Conservation (phyloP, 2,888 invertebrate genomes). For the Cremastinae sp. region DNA sequence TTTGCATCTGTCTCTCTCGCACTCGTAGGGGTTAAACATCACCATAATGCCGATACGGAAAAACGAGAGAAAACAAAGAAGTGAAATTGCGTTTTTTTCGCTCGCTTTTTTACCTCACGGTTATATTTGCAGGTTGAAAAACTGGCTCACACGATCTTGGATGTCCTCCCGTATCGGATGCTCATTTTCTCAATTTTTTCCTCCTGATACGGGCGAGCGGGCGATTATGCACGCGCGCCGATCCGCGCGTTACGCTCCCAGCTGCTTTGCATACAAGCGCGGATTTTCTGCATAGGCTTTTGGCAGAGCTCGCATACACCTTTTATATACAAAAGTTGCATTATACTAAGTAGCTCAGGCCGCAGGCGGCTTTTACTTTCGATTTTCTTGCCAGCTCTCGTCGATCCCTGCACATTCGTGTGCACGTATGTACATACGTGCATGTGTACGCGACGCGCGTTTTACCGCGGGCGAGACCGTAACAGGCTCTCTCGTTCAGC, state of each 20-base stretch:
- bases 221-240: constrained; percentile 1
- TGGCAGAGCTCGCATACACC: constrained; percentile 12
- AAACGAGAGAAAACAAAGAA: too few relatives aligned
- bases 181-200: too few relatives aligned
- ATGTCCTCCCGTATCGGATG: too few relatives aligned
- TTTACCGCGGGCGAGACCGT: constrained; percentile 55
- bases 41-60: too few relatives aligned
- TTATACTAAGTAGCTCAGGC: constrained; percentile 67
- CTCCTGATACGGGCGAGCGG: constrained; percentile 31
- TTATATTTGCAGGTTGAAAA: too few relatives aligned
- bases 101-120: too few relatives aligned
- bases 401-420: constrained; percentile 20
- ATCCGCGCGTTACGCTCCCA: constrained; percentile 42
- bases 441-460: constrained; percentile 27
- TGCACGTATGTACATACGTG: constrained; percentile 1
- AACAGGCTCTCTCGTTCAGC: constrained; percentile 48
- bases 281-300: constrained; percentile 54
- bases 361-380: constrained; percentile 73
- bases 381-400: constrained; percentile 70
- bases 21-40: too few relatives aligned
- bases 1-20: too few relatives aligned
- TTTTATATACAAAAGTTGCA: constrained; percentile 62
- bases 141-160: too few relatives aligned
- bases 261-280: constrained; percentile 60
- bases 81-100: too few relatives aligned